These are phyloP conservation scores for Distichodus sexfasciatus DNA, from an alignment of 2,797 vertebrate genomes.

Conservation along the genomic window DNA sequence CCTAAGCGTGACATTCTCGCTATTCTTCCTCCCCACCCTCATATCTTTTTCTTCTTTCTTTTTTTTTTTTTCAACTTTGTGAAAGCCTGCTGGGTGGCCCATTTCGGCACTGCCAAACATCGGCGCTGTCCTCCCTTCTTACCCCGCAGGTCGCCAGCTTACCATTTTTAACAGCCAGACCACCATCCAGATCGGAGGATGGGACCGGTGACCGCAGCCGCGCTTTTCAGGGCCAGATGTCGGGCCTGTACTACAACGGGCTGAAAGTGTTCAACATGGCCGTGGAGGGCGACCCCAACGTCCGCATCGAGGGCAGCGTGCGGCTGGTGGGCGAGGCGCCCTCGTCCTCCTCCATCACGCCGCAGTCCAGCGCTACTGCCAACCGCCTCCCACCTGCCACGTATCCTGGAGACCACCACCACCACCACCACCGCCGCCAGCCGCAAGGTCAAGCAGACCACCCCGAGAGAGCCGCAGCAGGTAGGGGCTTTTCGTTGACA, in stretches of 20 bases:
- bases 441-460: conserved; percentile 87
- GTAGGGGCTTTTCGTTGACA: conserved; percentile 72
- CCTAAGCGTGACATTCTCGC: too few relatives aligned
- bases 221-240: conserved; percentile 98
- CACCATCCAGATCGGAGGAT: conserved; percentile 98
- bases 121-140: conserved; percentile 93
- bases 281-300: conserved; percentile 93
- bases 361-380: conserved; percentile 92
- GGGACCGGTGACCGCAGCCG: conserved; percentile 91
- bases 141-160: conserved; percentile 96
- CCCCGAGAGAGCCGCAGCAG: conserved; percentile 87
- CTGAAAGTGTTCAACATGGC: conserved; percentile 99
- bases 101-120: conserved; percentile 88
- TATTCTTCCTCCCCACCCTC: conserved; percentile 58
- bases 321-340: conserved; percentile 96
- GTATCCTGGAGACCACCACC: conserved; percentile 90
- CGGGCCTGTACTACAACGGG: conserved; percentile 99
- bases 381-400: conserved; percentile 96
- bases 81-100: conserved; percentile 68
- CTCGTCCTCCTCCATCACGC: conserved; percentile 88
- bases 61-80: conserved; percentile 54
- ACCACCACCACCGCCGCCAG: conserved; percentile 88
- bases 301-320: conserved; percentile 93
- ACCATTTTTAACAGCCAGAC: conserved; percentile 99
- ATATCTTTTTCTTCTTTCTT: conserved; percentile 71